These are phyloP conservation scores for Tokudaia muenninki DNA, from an alignment of 2,797 vertebrate species.

Conservation along the genomic window DNA sequence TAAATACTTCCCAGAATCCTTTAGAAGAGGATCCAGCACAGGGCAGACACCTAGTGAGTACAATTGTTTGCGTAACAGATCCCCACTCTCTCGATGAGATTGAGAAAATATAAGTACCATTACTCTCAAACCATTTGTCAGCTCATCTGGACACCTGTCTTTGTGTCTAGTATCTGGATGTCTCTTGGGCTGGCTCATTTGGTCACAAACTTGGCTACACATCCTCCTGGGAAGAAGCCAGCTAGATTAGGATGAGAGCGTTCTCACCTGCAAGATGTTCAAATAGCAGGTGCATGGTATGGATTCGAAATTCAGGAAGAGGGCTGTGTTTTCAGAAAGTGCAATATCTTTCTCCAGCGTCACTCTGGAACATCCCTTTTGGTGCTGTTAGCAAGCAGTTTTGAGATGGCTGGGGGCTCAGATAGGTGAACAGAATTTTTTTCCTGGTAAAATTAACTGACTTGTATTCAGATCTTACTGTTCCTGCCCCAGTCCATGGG, in stretches of 20 bases:
- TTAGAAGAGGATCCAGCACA: neutral
- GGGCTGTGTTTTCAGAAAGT: neutral
- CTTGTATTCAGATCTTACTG: neutral
- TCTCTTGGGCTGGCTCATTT: neutral
- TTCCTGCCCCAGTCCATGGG: neutral
- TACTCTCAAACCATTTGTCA: neutral
- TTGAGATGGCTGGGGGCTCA: neutral
- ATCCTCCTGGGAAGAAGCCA: neutral
- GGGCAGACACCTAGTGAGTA: neutral
- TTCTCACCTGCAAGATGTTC: neutral
- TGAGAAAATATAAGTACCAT: neutral
- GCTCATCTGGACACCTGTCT: neutral
- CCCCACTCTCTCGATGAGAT: neutral
- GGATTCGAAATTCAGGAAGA: neutral
- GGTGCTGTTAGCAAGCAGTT: neutral
- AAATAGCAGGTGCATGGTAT: neutral
- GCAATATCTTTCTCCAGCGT: neutral
- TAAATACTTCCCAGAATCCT: neutral
- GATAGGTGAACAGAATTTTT: neutral
- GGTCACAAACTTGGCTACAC: neutral
- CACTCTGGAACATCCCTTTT: neutral
- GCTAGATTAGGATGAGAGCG: neutral
- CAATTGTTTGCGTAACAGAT: neutral
- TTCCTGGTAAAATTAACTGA: slow-evolving; percentile 29
- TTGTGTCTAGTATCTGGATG: neutral